These are phyloP conservation scores for Paramormyrops kingsleyae DNA, from an alignment of 2,113 vertebrate species.

Conservation along the genomic window DNA sequence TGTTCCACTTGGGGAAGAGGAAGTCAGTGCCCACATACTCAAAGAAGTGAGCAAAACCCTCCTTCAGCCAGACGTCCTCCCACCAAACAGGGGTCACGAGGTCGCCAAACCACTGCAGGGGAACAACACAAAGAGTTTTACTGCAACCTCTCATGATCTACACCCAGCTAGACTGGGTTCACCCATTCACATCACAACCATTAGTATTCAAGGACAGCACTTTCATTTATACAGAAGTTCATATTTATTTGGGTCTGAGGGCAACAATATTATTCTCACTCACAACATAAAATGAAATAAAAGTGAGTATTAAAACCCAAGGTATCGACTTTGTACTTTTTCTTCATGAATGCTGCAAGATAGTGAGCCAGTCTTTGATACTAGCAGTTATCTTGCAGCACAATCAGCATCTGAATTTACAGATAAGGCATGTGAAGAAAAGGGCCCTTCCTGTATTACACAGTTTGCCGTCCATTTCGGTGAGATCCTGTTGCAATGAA, in stretches of 20 bases:
- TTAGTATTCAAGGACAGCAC: neutral
- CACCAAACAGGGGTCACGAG: conserved; percentile 97
- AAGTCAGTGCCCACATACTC: conserved; percentile 95
- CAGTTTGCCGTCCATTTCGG: neutral
- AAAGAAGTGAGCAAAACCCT: conserved; percentile 96
- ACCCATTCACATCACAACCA: neutral
- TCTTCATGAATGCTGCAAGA: neutral
- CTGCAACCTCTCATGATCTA: neutral
- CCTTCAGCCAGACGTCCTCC: conserved; percentile 98
- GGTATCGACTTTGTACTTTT: neutral
- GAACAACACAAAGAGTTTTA: neutral
- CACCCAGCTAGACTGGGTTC: neutral
- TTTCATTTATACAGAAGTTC: neutral
- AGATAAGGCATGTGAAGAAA: neutral
- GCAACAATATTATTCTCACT: neutral
- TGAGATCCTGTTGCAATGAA: neutral
- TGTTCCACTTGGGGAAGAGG: conserved; percentile 96
- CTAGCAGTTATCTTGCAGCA: neutral
- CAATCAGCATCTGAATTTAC: neutral
- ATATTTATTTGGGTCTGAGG: neutral
- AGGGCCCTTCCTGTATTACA: neutral
- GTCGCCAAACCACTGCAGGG: conserved; percentile 90
- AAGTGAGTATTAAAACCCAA: neutral
- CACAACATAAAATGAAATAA: neutral
- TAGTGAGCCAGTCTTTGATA: neutral